A percentile compares a stretch with the other conserved stretches of the same genome.
phyloP scores from a whole-genome alignment of 2,888 invertebrate species.

The Leptinotarsa peninsularis region DNA sequence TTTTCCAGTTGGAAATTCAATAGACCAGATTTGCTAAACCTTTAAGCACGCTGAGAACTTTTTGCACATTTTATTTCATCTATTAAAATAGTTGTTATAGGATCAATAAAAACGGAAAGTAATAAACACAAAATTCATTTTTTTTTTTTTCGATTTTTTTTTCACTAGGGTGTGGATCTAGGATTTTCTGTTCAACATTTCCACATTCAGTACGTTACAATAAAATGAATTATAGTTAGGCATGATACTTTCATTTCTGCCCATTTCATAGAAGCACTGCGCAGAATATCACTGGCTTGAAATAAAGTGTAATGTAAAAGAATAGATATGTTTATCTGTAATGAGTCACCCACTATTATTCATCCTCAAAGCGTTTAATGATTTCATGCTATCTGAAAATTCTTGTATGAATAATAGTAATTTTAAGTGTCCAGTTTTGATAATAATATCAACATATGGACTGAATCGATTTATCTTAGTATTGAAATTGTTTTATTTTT shows the following conservation, averaged over 20 bases:
- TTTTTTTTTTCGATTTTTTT: too few relatives aligned
- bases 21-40: background rate
- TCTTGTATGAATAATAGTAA: background rate
- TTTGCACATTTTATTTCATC: background rate
- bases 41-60: background rate
- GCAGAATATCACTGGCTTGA: background rate
- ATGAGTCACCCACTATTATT: background rate
- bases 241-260: too few relatives aligned
- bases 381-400: background rate
- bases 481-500: background rate
- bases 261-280: background rate
- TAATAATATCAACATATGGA: background rate
- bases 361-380: background rate
- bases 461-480: background rate
- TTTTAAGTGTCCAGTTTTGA: background rate
- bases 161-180: too few relatives aligned
- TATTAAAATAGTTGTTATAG: too few relatives aligned
- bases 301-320: background rate
- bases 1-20: conserved; percentile 3
- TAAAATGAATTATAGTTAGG: too few relatives aligned
- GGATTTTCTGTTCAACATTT: too few relatives aligned
- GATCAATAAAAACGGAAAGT: too few relatives aligned
- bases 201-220: too few relatives aligned
- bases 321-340: background rate
- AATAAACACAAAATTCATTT: too few relatives aligned